Base-by-base conservation (phyloP, 2,113 vertebrate genomes). In the Barbus barbus region DNA sequence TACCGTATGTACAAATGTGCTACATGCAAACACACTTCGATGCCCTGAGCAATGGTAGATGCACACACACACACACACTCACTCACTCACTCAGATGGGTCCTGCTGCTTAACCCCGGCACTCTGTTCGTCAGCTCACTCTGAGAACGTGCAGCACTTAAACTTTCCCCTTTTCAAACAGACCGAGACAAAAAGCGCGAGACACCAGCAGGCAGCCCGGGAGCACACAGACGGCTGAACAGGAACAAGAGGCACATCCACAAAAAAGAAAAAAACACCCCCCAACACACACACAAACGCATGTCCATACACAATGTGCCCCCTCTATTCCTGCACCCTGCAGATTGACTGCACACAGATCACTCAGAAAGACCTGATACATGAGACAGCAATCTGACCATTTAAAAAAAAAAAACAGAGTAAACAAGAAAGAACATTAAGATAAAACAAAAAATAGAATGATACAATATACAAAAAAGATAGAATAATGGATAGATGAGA, bases 351-450 rank as follows among this genome's bases (percentile, higher is more conserved):
- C 58, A 36, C 73, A 85, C 78, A 71, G 8, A 92, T 92, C 92
- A 93, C 95, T 96, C 94, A 92, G 95, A 96, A 95, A 96, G 95
- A 97, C 95, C 95, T 96, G 97, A 97, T 97, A 97, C 96, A 96
- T 96, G 95, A 95, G 38, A 46, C 78, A 24, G 95, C 94, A 95
- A 8, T 41, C 38, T 41, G 91, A 91, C 84, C 58, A 67, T 1
- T 38, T 6, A 38, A 3, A 58, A 58, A n/a, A 60, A 65, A 73
- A 18, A 46, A n/a, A n/a, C n/a, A n/a, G 94, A 95, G 93, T 93
- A 90, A 90, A 13, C n/a, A 65, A 53, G 12, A 74, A 36, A 75
- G 53, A 72, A 51, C 33, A 63, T 6, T 26, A 73, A 24, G 65
- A 79, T 26, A 22, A 24, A 72, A 12, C 13, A 33, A 73, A 38